These are phyloP conservation scores for Thymelicus acteon DNA, from an alignment of 2,888 invertebrate species.

Conservation along the genomic window DNA sequence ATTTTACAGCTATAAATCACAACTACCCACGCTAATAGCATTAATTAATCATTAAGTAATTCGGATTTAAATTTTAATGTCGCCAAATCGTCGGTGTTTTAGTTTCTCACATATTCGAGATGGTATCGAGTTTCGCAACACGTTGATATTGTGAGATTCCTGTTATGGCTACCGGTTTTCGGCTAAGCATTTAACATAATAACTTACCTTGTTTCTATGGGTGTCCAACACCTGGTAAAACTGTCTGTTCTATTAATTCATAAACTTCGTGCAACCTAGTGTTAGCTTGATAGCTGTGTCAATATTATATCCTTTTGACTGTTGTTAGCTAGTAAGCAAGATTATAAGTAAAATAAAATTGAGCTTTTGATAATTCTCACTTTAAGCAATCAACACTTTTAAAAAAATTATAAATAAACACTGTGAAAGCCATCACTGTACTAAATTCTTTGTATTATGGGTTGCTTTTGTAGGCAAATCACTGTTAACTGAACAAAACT, in stretches of 20 bases:
- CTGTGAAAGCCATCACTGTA: too few species aligned
- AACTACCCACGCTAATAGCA: constrained; percentile 27
- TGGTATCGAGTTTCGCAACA: constrained; percentile 41
- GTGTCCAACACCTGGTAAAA: not conserved
- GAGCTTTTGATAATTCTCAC: too few species aligned
- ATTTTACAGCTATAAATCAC: constrained; percentile 9
- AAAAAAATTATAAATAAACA: too few species aligned
- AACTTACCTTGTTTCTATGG: not conserved
- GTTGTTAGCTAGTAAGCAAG: too few species aligned
- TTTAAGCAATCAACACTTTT: too few species aligned
- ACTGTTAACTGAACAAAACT: too few species aligned
- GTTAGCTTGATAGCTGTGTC: too few species aligned
- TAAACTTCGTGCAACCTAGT: too few species aligned
- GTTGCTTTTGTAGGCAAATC: too few species aligned
- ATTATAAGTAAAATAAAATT: too few species aligned
- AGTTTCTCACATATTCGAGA: constrained; percentile 43
- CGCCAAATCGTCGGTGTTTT: constrained; percentile 43
- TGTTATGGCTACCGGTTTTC: constrained; percentile 34
- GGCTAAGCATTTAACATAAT: constrained; percentile 4
- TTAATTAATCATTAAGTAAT: constrained; percentile 41
- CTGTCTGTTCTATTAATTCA: not conserved
- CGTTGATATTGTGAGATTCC: constrained; percentile 38
- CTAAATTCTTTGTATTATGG: too few species aligned
- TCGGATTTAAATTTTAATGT: constrained; percentile 40
- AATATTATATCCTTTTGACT: too few species aligned